These are phyloP conservation scores for Harpagoxenus sublaevis DNA, from an alignment of 2,888 invertebrate species.

Conservation along the genomic window DNA sequence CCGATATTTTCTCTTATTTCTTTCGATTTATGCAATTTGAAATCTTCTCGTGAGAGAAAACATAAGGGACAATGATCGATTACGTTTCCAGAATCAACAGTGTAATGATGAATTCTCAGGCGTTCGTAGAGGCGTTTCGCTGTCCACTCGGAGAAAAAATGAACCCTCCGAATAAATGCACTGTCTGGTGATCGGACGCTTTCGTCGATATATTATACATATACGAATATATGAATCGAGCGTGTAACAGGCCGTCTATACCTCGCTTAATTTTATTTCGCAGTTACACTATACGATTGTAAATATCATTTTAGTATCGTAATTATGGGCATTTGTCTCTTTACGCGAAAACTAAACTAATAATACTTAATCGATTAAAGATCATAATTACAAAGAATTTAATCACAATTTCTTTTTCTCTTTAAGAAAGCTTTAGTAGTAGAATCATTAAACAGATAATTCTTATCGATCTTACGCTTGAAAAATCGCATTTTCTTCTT, in stretches of 20 bases:
- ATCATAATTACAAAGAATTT: not conserved
- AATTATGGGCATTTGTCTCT: not conserved
- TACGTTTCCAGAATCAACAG: conserved; percentile 85
- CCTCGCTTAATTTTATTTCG: conserved; percentile 6
- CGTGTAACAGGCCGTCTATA: not conserved
- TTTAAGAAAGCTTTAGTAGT: not conserved
- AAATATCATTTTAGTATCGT: not conserved
- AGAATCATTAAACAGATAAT: not conserved
- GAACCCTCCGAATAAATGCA: conserved; percentile 87
- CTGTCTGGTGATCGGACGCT: conserved; percentile 84
- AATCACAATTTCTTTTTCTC: not conserved
- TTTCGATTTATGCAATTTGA: not conserved
- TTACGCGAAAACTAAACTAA: not conserved
- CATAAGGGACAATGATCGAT: not conserved
- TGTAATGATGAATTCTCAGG: conserved; percentile 87
- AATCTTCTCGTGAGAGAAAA: not conserved
- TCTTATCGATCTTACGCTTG: not conserved
- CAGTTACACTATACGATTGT: not conserved
- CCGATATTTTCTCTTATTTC: not conserved
- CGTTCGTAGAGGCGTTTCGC: conserved; percentile 86
- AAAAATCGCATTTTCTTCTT: not conserved
- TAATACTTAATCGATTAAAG: not conserved
- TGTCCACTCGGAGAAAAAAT: conserved; percentile 86
- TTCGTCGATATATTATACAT: not conserved
- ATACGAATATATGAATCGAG: not conserved